phyloP scores from a whole-genome alignment of 2,113 vertebrate genomes.

The Acanthisitta chloris region DNA sequence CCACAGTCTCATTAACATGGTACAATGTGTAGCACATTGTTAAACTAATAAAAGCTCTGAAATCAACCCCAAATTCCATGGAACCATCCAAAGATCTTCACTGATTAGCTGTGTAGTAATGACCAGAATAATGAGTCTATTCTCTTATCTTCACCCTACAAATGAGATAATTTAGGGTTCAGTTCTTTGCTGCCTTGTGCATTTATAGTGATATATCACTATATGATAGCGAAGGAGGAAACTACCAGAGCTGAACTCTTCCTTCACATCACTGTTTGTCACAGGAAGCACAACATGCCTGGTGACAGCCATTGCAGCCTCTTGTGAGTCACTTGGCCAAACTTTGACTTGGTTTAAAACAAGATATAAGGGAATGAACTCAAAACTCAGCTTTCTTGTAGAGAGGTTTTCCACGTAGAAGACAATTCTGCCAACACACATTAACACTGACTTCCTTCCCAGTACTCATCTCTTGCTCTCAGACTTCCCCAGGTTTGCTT shows the following conservation, averaged over 20 bases:
- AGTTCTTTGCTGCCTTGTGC: not conserved
- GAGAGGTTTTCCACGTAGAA: not conserved
- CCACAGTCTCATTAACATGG: not conserved
- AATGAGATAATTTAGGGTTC: not conserved
- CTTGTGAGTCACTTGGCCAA: not conserved
- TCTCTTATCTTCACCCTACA: not conserved
- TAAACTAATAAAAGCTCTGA: not conserved
- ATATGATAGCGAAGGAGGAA: not conserved
- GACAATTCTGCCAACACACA: not conserved
- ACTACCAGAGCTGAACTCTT: not conserved
- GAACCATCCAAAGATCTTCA: not conserved
- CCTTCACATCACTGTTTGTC: not conserved
- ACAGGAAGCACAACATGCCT: not conserved
- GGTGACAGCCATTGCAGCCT: not conserved
- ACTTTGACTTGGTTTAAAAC: not conserved
- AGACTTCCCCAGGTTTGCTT: not conserved
- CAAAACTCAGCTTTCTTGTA: not conserved
- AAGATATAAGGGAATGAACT: not conserved
- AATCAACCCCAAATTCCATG: not conserved
- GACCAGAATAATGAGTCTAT: not conserved
- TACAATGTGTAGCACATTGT: not conserved
- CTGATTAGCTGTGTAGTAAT: not conserved
- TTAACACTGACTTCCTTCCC: not conserved
- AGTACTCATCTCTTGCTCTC: not conserved
- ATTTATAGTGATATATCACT: not conserved